Evolutionary conservation across 2,888 invertebrate species (phyloP).

Genomic region (Spodoptera littoralis): DNA sequence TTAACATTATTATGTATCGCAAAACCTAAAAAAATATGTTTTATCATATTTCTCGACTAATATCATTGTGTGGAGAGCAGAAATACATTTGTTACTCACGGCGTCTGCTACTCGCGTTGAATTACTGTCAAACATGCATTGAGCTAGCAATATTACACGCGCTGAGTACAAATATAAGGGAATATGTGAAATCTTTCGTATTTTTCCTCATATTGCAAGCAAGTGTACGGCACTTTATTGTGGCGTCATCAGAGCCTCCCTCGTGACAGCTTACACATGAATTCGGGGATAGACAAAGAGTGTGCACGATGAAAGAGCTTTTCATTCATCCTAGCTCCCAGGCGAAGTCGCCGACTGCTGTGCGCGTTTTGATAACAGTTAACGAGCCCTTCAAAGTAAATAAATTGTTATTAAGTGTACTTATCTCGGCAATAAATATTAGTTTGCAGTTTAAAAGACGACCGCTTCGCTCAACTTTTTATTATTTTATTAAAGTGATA

Average conservation of each 20-base stretch:
- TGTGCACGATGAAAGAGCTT: conserved; percentile 76
- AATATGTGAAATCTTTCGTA: conserved; percentile 36
- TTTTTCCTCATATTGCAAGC: conserved; percentile 60
- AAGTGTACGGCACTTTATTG: conserved; percentile 75
- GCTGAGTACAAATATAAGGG: conserved; percentile 45
- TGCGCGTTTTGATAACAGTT: conserved; percentile 71
- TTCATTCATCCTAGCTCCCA: conserved; percentile 68
- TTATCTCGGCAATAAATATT: conserved; percentile 51
- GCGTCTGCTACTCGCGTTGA: conserved; percentile 16
- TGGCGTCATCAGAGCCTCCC: conserved; percentile 71
- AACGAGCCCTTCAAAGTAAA: conserved; percentile 64
- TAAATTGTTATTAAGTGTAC: conserved; percentile 52
- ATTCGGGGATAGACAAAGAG: conserved; percentile 81
- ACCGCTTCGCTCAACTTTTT: conserved; percentile 26
- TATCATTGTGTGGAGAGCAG: conserved; percentile 9
- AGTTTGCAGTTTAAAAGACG: conserved; percentile 40
- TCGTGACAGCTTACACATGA: conserved; percentile 77
- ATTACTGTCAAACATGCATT: conserved; percentile 39
- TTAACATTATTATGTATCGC: conserved; percentile 21
- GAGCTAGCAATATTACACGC: conserved; percentile 32
- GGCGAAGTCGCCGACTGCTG: conserved; percentile 66
- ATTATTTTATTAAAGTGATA: conserved; percentile 31
- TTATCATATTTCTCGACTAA: conserved; percentile 11
- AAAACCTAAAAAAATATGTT: conserved; percentile 19
- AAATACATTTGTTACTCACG: conserved; percentile 19